Evolutionary conservation across 2,888 invertebrate genomes (phyloP), one percentile per base, ranked within the genome.

Genomic region (Leptinotarsa haldemani): DNA sequence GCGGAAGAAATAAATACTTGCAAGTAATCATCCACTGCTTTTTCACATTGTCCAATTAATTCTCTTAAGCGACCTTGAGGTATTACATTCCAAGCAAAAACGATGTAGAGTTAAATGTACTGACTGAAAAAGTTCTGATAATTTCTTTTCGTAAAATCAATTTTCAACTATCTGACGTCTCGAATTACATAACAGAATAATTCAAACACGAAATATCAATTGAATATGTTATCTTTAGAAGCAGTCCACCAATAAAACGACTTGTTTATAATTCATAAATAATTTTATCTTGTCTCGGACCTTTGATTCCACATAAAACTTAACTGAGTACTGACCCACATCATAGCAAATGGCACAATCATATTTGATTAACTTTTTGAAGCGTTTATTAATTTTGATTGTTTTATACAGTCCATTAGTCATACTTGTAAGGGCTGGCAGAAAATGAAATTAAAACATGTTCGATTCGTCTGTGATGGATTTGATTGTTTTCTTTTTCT

Each of bases 291-390:
- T 15, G 20, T 18, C 48, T 22, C 20, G 50, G 66, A 48, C 66
- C 66, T 66, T 48, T 65, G 47, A 65, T 46, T 65, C 25, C 50
- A 52, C 67, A 67, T 67, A 52, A 67, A 67, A 67, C 40, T 22
- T 67, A 40, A 67, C 20, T 67, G 18, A 67, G 20, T 13, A 30
- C 53, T 67, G 67, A 67, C 67, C 67, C 67, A 67, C 67, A 66
- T 66, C 66, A 50, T 4, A 53, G n/a, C 53, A 40, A 67, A 40
- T 30, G 50, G 67, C 25, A 52, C 67, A 67, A 53, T 30, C 40
- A 52, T 30, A 18, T 53, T 30, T 40, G 53, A 53, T 67, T 67
- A 18, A 18, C 7, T 52, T 52, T 67, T 67, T 25, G 18, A n/a
- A 9, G 52, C 20, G 53, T 7, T 53, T 13, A 67, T 53, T 67